These are phyloP conservation scores for Zhengitettix transpicula DNA, from an alignment of 2,888 invertebrate species.

Conservation along the genomic window DNA sequence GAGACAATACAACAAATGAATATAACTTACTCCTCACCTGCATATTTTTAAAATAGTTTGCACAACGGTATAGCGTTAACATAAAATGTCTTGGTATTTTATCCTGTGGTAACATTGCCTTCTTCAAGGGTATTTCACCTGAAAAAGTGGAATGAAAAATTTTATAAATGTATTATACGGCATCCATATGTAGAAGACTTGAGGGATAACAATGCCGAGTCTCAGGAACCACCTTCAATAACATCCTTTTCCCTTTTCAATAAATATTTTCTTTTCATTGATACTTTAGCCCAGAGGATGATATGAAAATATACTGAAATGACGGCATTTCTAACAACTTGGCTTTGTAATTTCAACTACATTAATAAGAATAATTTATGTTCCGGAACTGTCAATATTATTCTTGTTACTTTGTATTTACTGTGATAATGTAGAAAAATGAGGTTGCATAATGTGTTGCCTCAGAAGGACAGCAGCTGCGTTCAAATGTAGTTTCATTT, in stretches of 20 bases:
- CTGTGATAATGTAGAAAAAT: too few species aligned
- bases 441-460: too few species aligned
- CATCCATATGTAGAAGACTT: too few species aligned
- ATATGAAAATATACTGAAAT: background rate
- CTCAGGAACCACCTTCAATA: too few species aligned
- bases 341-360: background rate
- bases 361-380: background rate
- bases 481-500: background rate
- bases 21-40: constrained; percentile 27
- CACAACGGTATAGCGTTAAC: constrained; percentile 43
- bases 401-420: too few species aligned
- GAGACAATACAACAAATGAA: constrained; percentile 3
- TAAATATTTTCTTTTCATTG: background rate
- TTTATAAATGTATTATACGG: too few species aligned
- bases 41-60: constrained; percentile 43
- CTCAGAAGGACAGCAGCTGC: background rate
- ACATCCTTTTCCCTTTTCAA: too few species aligned
- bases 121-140: constrained; percentile 21
- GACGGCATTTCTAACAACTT: background rate
- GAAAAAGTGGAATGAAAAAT: constrained; percentile 2
- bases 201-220: too few species aligned
- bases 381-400: too few species aligned
- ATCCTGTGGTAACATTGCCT: constrained; percentile 37
- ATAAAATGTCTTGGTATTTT: constrained; percentile 46
- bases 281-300: background rate